Percentiles rank a stretch among this genome's conserved stretches.
phyloP scores from a whole-genome alignment of 2,888 invertebrate species.

The Torymus aiolomorphi region DNA sequence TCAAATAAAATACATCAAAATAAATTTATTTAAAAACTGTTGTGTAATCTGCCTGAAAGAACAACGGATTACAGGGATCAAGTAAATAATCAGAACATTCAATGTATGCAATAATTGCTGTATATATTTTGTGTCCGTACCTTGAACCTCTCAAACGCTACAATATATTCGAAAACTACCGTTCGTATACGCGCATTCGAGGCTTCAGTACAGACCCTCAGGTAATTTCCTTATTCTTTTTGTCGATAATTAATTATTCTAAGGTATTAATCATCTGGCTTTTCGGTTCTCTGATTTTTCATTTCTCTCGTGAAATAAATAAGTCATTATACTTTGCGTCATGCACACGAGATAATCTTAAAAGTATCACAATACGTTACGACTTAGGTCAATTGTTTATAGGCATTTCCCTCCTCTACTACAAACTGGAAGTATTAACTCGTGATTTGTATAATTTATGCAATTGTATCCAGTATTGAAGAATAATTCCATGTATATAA shows the following conservation, averaged over 20 bases:
- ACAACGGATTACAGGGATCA: conserved; percentile 1
- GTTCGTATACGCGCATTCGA: conserved; percentile 15
- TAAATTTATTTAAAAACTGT: too few relatives aligned
- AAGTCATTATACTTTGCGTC: conserved; percentile 20
- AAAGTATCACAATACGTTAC: conserved; percentile 56
- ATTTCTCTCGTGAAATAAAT: conserved; percentile 44
- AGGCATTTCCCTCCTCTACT: conserved; percentile 11
- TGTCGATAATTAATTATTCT: conserved; percentile 5
- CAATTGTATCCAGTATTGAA: neutral
- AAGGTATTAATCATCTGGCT: conserved; percentile 24
- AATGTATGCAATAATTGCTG: conserved; percentile 23
- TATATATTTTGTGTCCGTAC: conserved; percentile 49
- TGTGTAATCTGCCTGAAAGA: conserved; percentile 8
- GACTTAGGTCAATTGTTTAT: conserved; percentile 43
- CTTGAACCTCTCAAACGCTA: conserved; percentile 39
- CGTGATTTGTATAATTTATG: neutral
- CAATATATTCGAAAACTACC: conserved; percentile 37
- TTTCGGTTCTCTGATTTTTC: conserved; percentile 18
- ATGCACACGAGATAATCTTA: conserved; percentile 52
- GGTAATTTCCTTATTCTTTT: conserved; percentile 17
- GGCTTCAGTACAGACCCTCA: conserved; percentile 32
- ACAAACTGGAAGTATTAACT: conserved; percentile 33
- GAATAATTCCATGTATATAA: conserved; percentile 5
- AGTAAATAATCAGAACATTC: conserved; percentile 23
- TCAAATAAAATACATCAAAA: too few relatives aligned